A percentile compares a stretch with the other conserved stretches of the same genome.
phyloP scores from a whole-genome alignment of 2,888 invertebrate genomes.

The Serrognathus titanus region DNA sequence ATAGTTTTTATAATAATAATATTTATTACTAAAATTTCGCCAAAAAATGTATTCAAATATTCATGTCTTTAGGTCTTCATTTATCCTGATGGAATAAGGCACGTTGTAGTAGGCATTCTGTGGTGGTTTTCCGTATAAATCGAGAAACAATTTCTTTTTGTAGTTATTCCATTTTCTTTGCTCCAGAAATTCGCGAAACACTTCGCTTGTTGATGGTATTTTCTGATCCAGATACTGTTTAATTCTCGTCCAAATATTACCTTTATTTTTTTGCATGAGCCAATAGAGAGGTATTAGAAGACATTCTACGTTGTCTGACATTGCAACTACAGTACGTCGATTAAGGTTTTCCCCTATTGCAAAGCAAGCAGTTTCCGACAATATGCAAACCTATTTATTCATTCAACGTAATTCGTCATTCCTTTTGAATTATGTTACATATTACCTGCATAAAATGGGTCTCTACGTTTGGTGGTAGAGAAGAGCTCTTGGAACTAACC shows the following conservation, averaged over 20 bases:
- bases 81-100: constrained; percentile 26
- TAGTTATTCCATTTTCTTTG: constrained; percentile 58
- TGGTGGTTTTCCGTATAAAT: constrained; percentile 47
- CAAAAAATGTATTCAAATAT: no score
- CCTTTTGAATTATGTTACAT: not conserved
- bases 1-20: no score
- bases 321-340: constrained; percentile 61
- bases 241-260: constrained; percentile 61
- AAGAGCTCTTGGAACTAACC: not conserved
- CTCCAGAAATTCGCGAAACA: constrained; percentile 56
- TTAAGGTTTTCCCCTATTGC: constrained; percentile 66
- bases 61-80: constrained; percentile 9
- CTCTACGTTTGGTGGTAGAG: constrained; percentile 30
- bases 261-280: constrained; percentile 62
- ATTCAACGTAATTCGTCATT: not conserved
- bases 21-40: no score
- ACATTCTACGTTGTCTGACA: constrained; percentile 58
- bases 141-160: constrained; percentile 52
- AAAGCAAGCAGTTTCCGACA: constrained; percentile 61
- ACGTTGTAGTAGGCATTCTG: constrained; percentile 21
- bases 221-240: constrained; percentile 58
- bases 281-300: constrained; percentile 68
- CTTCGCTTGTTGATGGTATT: constrained; percentile 56
- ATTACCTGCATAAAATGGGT: constrained; percentile 49
- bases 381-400: constrained; percentile 50